phyloP scores from a whole-genome alignment of 2,888 invertebrate genomes.

The Drosophila pseudotakahashii region DNA sequence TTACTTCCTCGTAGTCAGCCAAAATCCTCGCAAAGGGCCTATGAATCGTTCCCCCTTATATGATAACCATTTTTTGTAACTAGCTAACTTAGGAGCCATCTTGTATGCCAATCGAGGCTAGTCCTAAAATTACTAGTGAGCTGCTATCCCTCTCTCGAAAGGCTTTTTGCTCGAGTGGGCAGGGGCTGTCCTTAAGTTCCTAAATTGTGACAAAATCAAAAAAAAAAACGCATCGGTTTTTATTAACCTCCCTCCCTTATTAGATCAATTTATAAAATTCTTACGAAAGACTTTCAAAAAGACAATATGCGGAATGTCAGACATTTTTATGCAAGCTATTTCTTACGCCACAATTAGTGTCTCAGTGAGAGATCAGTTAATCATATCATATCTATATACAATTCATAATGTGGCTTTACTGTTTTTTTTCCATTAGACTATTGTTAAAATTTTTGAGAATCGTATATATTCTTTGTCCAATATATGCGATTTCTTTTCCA shows the following conservation, averaged over 20 bases:
- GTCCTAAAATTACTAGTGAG: conserved; percentile 54
- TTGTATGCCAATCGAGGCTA: conserved; percentile 56
- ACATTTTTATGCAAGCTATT: conserved; percentile 19
- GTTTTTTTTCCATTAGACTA: background rate
- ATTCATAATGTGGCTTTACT: conserved; percentile 6
- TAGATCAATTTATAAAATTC: conserved; percentile 10
- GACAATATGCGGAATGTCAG: conserved; percentile 22
- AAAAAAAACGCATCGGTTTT: conserved; percentile 10
- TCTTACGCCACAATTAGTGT: conserved; percentile 16
- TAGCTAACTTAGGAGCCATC: conserved; percentile 31
- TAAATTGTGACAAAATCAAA: conserved; percentile 39
- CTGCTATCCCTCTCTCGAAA: conserved; percentile 32
- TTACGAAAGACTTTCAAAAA: conserved; percentile 19
- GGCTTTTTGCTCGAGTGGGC: conserved; percentile 32
- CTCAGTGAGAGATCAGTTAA: conserved; percentile 5
- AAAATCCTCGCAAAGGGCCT: conserved; percentile 52
- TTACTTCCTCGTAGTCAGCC: conserved; percentile 45
- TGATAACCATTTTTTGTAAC: conserved; percentile 1
- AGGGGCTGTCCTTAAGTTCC: conserved; percentile 51
- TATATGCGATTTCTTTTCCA: conserved; percentile 39
- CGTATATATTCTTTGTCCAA: conserved; percentile 40
- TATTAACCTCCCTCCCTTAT: conserved; percentile 5
- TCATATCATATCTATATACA: conserved; percentile 26
- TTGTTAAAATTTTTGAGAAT: conserved; percentile 12
- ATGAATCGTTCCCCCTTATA: conserved; percentile 7